phyloP scores from a whole-genome alignment of 2,113 vertebrate species.

The Corythaixoides concolor region DNA sequence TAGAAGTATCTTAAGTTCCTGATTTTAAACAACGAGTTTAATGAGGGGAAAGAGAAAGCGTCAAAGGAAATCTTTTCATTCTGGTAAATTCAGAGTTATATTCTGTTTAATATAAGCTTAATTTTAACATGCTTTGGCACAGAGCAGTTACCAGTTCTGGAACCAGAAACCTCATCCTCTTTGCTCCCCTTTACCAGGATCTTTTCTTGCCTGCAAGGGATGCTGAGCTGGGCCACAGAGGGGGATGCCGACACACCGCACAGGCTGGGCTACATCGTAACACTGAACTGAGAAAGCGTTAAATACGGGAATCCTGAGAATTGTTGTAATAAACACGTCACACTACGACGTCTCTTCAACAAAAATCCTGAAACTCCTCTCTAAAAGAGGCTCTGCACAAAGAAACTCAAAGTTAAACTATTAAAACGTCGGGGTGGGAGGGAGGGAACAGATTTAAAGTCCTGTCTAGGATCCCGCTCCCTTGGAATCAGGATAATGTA shows the following conservation, averaged over 20 bases:
- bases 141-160: neutral
- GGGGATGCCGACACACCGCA: neutral
- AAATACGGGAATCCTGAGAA: neutral
- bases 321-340: neutral
- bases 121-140: neutral
- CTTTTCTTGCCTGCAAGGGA: neutral
- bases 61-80: neutral
- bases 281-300: rapidly evolving
- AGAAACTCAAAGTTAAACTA: neutral
- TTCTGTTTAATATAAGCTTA: neutral
- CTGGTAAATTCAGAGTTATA: neutral
- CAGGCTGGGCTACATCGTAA: rapidly evolving
- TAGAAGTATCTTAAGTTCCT: neutral
- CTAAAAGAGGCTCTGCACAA: neutral
- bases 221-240: neutral
- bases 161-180: neutral
- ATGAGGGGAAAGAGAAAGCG: neutral
- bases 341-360: neutral
- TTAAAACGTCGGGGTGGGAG: rapidly evolving
- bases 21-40: neutral
- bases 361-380: neutral
- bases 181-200: neutral
- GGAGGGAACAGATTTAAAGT: neutral
- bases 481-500: neutral
- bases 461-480: neutral